Base-by-base conservation (phyloP, 2,113 vertebrate genomes). In the Microtus oregoni region DNA sequence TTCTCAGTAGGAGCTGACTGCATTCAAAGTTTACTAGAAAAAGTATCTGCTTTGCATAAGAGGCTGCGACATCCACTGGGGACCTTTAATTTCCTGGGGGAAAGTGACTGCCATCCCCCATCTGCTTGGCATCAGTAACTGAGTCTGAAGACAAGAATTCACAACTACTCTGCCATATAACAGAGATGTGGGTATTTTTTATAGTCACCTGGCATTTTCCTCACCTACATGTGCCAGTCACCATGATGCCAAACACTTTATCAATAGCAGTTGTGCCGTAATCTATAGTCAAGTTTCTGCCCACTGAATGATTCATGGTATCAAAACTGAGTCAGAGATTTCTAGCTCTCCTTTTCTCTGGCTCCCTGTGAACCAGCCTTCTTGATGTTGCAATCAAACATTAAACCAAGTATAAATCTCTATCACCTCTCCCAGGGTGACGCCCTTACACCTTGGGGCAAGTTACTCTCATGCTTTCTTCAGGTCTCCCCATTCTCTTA, bases 401-500 rank as follows among this genome's bases (percentile, higher is more conserved):
- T 88, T 91, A 89, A 96, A n/a, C 63, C 81, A 75, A 19, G 50
- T 8, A 32, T 38, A 95, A 82, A 94, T 91, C 82, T 52, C 90
- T 77, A 89, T 82, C 70, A 65, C 67, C 52, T 92, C 79, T 65
- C n/a, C 41, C 63, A 67, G 14, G 58, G 68, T 65, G 55, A 91
- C 7, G 0, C 89, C 94, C 75, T 91, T 26, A 68, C 72, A 86
- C 90, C 95, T 90, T 55, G 35, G 58, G 77, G 96, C 94, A 88
- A 86, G 28, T 9, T 11, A 76, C 12, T 90, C 13, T 81, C 38
- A 8, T 73, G 7, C 35, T 41, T 61, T 83, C 86, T 91, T 92
- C n/a, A 52, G 75, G 70, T 55, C n/a, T 95, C 75, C 24, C 24
- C 61, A 63, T 73, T 93, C 90, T 85, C 93, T 97, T 97, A 97